Evolutionary conservation across 2,888 invertebrate species (phyloP), one percentile per base, ranked within the genome.

Genomic region (Acleris laterana): DNA sequence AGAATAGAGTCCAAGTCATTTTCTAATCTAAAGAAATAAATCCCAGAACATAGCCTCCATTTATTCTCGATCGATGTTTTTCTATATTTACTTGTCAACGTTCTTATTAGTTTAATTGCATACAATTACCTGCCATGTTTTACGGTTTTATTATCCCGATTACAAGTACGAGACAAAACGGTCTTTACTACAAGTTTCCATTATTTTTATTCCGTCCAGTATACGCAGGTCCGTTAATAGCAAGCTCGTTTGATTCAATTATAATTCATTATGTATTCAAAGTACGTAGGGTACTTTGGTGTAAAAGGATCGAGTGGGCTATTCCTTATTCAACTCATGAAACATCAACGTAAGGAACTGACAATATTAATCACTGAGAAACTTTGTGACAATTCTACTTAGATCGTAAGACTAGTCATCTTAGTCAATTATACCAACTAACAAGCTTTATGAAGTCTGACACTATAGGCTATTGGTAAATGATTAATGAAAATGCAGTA

Each of bases 281-380:
- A 69, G 72, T 71, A 71, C 71, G 66, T 71, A 72, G 63, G 61
- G 62, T 68, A 62, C 70, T 72, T 71, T 60, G 52, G 62, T 67
- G 70, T 70, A 69, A 25, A 55, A 17, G 51, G 50, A 44, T 56
- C n/a, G 38, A 52, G 51, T 32, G 57, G 61, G 38, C 38, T 20
- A 38, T 56, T 42, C 61, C 19, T 13, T 38, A 38, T 57, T 62
- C 66, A 11, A 60, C 22, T 13, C 1, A 7, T 22, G 1, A 17
- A 53, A 53, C 19, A 6, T 19, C 2, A 28, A 11, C 3, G 28
- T 9, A 17, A 3, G 17, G 7, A 0, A 46, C 46, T 49, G 19
- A 32, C 11, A 32, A 11, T 11, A 32, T 32, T 32, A 32, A 7
- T 9, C 28, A 28, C 9, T 28, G 28, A 28, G 28, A 28, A 28